Evolutionary conservation across 2,797 vertebrate species (phyloP).

Genomic region (Smutsia temminckii): DNA sequence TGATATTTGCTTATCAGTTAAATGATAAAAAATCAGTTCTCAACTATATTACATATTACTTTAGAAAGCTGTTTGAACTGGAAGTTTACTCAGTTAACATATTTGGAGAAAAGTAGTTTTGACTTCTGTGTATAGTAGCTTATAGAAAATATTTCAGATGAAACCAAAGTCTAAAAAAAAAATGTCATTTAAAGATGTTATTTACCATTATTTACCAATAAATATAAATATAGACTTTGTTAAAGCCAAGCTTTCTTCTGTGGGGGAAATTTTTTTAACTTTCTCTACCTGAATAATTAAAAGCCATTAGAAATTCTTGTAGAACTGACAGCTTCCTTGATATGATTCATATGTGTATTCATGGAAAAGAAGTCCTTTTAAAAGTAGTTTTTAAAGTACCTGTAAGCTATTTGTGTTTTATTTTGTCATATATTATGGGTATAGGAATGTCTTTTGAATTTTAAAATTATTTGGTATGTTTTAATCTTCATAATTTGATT

Average conservation of each 20-base stretch:
- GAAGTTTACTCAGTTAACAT: not conserved
- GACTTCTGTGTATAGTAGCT: not conserved
- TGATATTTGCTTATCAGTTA: conserved; percentile 20
- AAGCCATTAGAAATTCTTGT: not conserved
- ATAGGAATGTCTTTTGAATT: conserved; percentile 39
- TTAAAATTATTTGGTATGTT: conserved; percentile 47
- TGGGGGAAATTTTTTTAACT: not conserved
- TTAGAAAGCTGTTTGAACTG: not conserved
- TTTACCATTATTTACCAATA: conserved; percentile 3
- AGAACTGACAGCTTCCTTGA: not conserved
- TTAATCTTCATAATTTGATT: conserved; percentile 47
- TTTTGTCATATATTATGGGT: not conserved
- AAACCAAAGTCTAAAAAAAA: not conserved
- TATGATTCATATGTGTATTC: not conserved
- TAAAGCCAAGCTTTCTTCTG: not conserved
- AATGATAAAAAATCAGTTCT: conserved; percentile 21
- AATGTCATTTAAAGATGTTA: conserved; percentile 10
- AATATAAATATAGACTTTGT: not conserved
- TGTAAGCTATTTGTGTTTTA: not conserved
- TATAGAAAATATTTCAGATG: not conserved
- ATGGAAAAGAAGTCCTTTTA: conserved; percentile 34
- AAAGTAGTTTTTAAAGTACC: conserved; percentile 10
- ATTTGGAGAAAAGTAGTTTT: conserved; percentile 43
- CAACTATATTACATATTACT: not conserved
- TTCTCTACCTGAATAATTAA: conserved; percentile 2